A percentile compares a stretch with the other conserved stretches of the same genome.
phyloP scores from a whole-genome alignment of 2,113 vertebrate genomes.

The Tupaia tana region DNA sequence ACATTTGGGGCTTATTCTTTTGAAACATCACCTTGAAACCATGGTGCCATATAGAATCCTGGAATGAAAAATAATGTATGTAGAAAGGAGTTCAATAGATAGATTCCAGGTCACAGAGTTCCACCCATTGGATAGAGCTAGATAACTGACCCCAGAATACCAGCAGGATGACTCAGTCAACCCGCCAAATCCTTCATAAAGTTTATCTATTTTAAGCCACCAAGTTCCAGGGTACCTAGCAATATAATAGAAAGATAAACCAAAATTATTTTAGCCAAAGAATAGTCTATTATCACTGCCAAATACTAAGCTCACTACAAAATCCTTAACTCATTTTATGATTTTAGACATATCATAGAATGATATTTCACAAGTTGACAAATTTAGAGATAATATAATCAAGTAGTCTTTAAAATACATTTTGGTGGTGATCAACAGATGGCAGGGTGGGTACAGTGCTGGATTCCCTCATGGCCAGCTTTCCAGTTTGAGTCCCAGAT shows the following conservation, averaged over 20 bases:
- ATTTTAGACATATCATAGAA: constrained; percentile 4
- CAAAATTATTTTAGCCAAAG: not conserved
- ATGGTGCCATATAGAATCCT: not conserved
- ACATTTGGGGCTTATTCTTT: not conserved
- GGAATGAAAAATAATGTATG: not conserved
- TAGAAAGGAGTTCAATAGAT: not conserved
- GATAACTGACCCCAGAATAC: not conserved
- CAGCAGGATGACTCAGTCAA: not conserved
- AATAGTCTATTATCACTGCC: not conserved
- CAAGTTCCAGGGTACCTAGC: not conserved
- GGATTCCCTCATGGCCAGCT: too few relatives aligned
- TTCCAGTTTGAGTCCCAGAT: too few relatives aligned
- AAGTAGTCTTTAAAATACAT: not conserved
- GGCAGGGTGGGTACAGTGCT: too few relatives aligned
- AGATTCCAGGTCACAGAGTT: not conserved
- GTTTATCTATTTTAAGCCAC: not conserved
- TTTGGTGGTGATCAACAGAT: not conserved
- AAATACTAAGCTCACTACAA: not conserved
- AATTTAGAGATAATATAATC: not conserved
- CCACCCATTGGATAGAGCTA: not conserved
- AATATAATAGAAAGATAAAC: not conserved
- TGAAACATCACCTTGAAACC: not conserved
- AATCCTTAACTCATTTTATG: not conserved
- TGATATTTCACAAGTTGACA: not conserved
- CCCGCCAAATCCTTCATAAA: not conserved